A percentile compares a stretch with the other conserved stretches of the same genome.
Conservation (phyloP, 2,797 vertebrate genomes). For the Perodicticus potto region DNA sequence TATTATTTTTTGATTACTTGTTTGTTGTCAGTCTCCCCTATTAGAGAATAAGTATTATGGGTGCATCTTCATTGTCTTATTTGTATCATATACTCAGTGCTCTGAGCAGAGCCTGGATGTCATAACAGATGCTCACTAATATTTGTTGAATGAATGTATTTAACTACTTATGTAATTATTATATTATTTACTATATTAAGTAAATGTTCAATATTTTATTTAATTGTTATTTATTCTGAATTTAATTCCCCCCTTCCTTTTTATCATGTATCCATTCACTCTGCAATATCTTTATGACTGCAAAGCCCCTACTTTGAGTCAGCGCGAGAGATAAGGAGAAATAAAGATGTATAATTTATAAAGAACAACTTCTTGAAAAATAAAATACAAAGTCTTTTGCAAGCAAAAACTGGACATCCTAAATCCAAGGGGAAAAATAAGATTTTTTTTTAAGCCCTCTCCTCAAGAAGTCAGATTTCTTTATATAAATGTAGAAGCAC, state of each 20-base stretch:
- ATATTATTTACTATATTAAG: background rate
- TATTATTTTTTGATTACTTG: background rate
- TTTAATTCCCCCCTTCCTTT: background rate
- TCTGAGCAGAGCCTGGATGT: background rate
- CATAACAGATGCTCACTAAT: background rate
- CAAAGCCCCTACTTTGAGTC: background rate
- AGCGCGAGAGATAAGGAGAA: background rate
- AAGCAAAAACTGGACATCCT: constrained; percentile 7
- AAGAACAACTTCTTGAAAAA: constrained; percentile 8
- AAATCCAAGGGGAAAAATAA: constrained; percentile 1
- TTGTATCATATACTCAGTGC: background rate
- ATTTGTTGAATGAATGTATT: constrained; percentile 14
- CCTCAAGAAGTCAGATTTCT: background rate
- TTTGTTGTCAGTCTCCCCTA: constrained; percentile 2
- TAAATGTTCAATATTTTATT: background rate
- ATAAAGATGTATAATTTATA: constrained; percentile 25
- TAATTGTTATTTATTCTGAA: background rate
- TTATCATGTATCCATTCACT: background rate
- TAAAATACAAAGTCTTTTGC: constrained; percentile 27
- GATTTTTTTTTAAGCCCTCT: background rate
- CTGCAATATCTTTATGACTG: background rate
- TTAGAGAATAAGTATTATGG: background rate
- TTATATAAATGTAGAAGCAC: constrained; percentile 18
- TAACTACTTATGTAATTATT: background rate
- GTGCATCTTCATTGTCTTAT: background rate